Evolutionary conservation across 1,140 invertebrate species (phyloP).

Genomic region (Sinella curviseta): DNA sequence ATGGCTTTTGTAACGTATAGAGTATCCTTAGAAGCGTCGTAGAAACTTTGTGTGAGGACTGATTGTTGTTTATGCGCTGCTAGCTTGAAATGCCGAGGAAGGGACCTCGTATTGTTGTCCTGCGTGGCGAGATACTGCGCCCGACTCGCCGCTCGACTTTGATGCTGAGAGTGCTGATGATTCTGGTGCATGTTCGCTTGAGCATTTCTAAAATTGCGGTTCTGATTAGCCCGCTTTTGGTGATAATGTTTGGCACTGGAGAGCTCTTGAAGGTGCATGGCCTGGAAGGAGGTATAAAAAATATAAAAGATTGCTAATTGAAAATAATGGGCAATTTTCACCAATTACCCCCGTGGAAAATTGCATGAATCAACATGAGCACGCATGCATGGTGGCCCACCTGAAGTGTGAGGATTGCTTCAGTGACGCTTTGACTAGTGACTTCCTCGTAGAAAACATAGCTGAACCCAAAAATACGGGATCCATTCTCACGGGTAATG

Average conservation of each 20-base stretch:
- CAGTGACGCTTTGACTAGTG: slow-evolving; percentile 84
- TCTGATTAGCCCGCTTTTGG: slow-evolving; percentile 36
- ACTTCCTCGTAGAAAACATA: slow-evolving; percentile 95
- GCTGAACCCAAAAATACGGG: slow-evolving; percentile 88
- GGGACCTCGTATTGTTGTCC: slow-evolving; percentile 70
- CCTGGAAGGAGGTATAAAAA: slow-evolving; percentile 58
- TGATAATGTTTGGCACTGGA: slow-evolving; percentile 61
- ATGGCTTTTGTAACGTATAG: slow-evolving; percentile 94
- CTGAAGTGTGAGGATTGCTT: slow-evolving; percentile 91
- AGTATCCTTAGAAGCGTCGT: slow-evolving; percentile 89
- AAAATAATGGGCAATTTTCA: background rate
- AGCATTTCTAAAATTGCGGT: slow-evolving; percentile 44
- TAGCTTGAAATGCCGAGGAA: slow-evolving; percentile 84
- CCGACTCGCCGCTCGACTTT: slow-evolving; percentile 29
- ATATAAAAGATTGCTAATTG: slow-evolving; percentile 39
- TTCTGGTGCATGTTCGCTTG: slow-evolving; percentile 26
- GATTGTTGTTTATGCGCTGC: slow-evolving; percentile 68
- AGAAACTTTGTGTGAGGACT: slow-evolving; percentile 74
- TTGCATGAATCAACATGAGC: slow-evolving; percentile 30
- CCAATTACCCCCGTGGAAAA: slow-evolving; percentile 2
- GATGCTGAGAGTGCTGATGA: slow-evolving; percentile 31
- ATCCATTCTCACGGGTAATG: slow-evolving; percentile 94
- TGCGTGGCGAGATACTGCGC: slow-evolving; percentile 51
- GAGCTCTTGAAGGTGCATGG: slow-evolving; percentile 87
- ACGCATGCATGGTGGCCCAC: slow-evolving; percentile 56